Conservation (phyloP, 1,140 invertebrate species). For the Drosophila bipectinata region DNA sequence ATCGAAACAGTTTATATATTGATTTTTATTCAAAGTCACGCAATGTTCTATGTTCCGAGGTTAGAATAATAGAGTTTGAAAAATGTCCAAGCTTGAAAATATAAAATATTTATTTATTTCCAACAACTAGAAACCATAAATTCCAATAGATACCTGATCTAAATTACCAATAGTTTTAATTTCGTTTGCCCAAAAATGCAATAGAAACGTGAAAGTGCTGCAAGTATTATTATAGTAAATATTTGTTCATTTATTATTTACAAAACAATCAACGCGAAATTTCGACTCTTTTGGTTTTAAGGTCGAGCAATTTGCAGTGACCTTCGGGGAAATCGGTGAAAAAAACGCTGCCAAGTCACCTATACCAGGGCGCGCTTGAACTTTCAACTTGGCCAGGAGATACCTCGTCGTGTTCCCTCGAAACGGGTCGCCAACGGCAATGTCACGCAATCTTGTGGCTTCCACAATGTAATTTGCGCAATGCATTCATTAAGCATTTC, state of each 20-base stretch:
- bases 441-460: constrained; percentile 44
- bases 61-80: too few relatives aligned
- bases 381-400: constrained; percentile 33
- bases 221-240: constrained; percentile 12
- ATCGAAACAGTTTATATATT: neutral
- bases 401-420: neutral
- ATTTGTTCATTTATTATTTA: constrained; percentile 58
- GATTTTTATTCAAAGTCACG: neutral
- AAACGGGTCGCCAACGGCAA: constrained; percentile 10
- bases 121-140: neutral
- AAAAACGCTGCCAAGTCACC: constrained; percentile 14
- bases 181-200: neutral
- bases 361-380: constrained; percentile 7
- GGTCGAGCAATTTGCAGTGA: constrained; percentile 22
- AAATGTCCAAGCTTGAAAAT: too few relatives aligned
- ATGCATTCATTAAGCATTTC: constrained; percentile 60
- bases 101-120: too few relatives aligned
- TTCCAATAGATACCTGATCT: neutral
- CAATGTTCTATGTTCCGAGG: too few relatives aligned
- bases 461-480: constrained; percentile 48
- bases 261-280: constrained; percentile 30
- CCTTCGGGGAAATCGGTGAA: constrained; percentile 15
- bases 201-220: neutral
- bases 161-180: neutral
- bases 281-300: constrained; percentile 13